Percentiles rank a stretch among this genome's conserved stretches.
Conservation (phyloP, 2,888 invertebrate genomes). For the Macrosoma leucophasiata region DNA sequence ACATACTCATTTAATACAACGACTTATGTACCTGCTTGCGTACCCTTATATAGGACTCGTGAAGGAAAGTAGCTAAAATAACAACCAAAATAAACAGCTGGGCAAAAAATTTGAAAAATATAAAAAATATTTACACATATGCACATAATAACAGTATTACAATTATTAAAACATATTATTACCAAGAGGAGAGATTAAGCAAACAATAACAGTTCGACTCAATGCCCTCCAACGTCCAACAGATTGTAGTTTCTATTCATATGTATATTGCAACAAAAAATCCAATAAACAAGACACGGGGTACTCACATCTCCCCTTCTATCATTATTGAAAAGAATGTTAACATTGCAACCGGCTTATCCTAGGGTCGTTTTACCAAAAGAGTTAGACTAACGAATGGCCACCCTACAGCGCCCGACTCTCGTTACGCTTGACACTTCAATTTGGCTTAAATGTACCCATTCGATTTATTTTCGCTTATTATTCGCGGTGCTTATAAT, state of each 20-base stretch:
- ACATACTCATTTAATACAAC: too few relatives aligned
- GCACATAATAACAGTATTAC: too few relatives aligned
- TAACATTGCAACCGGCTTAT: constrained; percentile 69
- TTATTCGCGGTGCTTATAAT: too few relatives aligned
- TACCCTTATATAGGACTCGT: too few relatives aligned
- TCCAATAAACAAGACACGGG: constrained; percentile 73
- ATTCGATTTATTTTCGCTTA: too few relatives aligned
- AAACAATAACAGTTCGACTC: constrained; percentile 45
- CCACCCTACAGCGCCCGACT: constrained; percentile 48
- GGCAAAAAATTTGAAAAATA: too few relatives aligned
- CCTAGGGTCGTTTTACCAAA: constrained; percentile 71
- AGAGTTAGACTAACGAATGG: constrained; percentile 73
- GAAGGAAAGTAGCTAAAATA: too few relatives aligned
- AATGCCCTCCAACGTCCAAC: constrained; percentile 49
- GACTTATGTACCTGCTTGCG: too few relatives aligned
- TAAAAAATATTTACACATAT: too few relatives aligned
- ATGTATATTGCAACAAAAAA: constrained; percentile 75
- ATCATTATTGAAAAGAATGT: constrained; percentile 75
- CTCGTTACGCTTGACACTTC: constrained; percentile 69
- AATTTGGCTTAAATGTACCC: constrained; percentile 64
- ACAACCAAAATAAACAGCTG: too few relatives aligned
- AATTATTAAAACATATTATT: too few relatives aligned
- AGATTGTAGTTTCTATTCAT: constrained; percentile 70
- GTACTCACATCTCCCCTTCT: constrained; percentile 58
- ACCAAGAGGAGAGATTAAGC: constrained; percentile 10